Percentiles rank a stretch among this genome's conserved stretches.
Conservation (phyloP, 2,113 vertebrate species). For the Pollimyrus isidori region DNA sequence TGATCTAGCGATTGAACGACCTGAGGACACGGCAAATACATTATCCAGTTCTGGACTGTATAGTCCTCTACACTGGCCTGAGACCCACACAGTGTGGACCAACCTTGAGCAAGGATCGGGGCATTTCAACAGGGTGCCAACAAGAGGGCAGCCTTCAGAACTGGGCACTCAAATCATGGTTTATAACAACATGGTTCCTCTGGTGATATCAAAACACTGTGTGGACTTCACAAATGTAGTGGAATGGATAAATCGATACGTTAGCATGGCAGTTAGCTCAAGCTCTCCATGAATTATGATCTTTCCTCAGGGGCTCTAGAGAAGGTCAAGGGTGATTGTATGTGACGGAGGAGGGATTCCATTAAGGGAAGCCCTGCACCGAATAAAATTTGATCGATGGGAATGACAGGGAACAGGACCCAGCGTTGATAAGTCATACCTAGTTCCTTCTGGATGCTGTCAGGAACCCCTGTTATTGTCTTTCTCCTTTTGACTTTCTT, state of each 20-base stretch:
- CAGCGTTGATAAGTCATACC: slow-evolving; percentile 88
- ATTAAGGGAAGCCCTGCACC: not conserved
- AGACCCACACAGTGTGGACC: not conserved
- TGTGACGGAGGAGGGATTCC: not conserved
- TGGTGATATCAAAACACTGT: not conserved
- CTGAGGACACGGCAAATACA: not conserved
- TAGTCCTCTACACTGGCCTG: not conserved
- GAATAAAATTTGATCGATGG: slow-evolving; percentile 34
- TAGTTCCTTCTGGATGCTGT: slow-evolving; percentile 95
- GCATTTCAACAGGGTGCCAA: not conserved
- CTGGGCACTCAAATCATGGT: not conserved
- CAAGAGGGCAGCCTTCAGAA: not conserved
- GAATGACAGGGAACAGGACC: slow-evolving; percentile 48
- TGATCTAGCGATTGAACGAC: not conserved
- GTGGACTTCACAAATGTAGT: not conserved
- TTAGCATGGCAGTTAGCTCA: not conserved
- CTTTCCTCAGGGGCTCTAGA: not conserved
- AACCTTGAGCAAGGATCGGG: not conserved
- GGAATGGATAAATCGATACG: not conserved
- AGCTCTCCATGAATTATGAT: not conserved
- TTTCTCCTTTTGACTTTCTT: slow-evolving; percentile 99
- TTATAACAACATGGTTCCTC: not conserved
- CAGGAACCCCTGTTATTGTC: slow-evolving; percentile 98
- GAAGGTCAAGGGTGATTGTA: not conserved
- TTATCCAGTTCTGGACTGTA: not conserved